Percentiles rank a stretch among this genome's conserved stretches.
Evolutionary conservation across 1,140 invertebrate genomes (phyloP).

Genomic region (Drosophila rhopaloa): DNA sequence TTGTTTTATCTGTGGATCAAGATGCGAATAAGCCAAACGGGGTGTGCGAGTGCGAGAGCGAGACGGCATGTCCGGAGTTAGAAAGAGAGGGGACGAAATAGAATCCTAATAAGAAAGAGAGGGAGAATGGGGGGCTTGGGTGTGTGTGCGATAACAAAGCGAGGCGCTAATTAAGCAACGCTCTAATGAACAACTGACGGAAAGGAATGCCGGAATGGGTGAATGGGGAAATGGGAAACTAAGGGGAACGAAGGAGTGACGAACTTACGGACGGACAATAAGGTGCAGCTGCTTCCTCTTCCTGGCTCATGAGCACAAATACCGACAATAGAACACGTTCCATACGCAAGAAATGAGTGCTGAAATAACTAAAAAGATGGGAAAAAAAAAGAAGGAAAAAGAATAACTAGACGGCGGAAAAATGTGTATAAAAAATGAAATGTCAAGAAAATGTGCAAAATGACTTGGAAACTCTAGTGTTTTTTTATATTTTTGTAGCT

Average conservation of each 20-base stretch:
- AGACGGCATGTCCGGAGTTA: constrained; percentile 8
- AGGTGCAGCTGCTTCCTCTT: constrained; percentile 47
- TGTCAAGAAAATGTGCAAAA: constrained; percentile 81
- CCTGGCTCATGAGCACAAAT: constrained; percentile 30
- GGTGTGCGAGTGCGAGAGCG: neutral
- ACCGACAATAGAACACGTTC: constrained; percentile 44
- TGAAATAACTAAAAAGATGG: constrained; percentile 25
- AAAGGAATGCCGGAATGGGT: constrained; percentile 4
- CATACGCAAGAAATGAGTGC: constrained; percentile 34
- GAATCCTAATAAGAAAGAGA: constrained; percentile 27
- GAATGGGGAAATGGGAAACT: constrained; percentile 3
- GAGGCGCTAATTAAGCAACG: constrained; percentile 73
- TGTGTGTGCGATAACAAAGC: constrained; percentile 58
- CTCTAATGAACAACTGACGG: constrained; percentile 72
- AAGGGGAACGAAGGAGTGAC: neutral
- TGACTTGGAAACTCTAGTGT: constrained; percentile 67
- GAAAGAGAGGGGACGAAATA: constrained; percentile 1
- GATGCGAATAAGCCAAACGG: constrained; percentile 4
- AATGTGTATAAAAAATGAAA: constrained; percentile 63
- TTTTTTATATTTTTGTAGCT: constrained; percentile 15
- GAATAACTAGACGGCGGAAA: constrained; percentile 36
- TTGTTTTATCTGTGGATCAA: constrained; percentile 2
- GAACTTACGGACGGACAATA: constrained; percentile 37
- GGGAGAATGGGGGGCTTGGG: constrained; percentile 2
- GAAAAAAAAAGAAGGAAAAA: neutral